Conservation (phyloP, 2,888 invertebrate genomes). For the Epistrophella euchroma region DNA sequence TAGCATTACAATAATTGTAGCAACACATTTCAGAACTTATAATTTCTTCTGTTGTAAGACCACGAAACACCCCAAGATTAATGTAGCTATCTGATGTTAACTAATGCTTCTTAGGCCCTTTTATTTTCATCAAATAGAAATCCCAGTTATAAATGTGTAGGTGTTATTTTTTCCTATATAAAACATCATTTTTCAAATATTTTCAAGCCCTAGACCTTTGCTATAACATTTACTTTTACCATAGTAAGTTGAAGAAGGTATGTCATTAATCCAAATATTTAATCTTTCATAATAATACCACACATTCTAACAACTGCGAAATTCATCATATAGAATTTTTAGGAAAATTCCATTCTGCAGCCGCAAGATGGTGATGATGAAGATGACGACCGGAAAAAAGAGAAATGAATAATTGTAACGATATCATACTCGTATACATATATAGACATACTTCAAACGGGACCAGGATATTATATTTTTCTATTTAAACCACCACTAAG, state of each 20-base stretch:
- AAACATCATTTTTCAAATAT: conserved; percentile 21
- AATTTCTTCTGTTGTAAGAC: background rate
- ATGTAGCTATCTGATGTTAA: background rate
- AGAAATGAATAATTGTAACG: background rate
- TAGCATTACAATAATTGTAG: background rate
- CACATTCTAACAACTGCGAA: conserved; percentile 47
- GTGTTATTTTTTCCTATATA: background rate
- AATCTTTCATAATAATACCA: conserved; percentile 55
- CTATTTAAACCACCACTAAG: background rate
- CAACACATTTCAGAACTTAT: background rate
- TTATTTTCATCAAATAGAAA: conserved; percentile 5
- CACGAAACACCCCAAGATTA: background rate
- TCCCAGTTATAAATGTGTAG: background rate
- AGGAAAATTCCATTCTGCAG: background rate
- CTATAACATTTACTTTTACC: background rate
- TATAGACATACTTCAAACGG: background rate
- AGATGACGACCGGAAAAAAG: background rate
- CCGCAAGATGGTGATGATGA: conserved; percentile 10
- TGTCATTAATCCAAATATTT: conserved; percentile 38
- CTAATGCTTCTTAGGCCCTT: background rate
- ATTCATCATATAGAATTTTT: conserved; percentile 41
- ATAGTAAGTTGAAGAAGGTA: conserved; percentile 15
- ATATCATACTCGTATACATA: background rate
- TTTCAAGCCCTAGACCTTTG: conserved; percentile 20
- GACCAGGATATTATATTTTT: background rate